Percentiles rank a stretch among this genome's conserved stretches.
These are phyloP conservation scores for Loris lydekkerianus DNA, from an alignment of 2,797 vertebrate genomes.

Conservation along the genomic window DNA sequence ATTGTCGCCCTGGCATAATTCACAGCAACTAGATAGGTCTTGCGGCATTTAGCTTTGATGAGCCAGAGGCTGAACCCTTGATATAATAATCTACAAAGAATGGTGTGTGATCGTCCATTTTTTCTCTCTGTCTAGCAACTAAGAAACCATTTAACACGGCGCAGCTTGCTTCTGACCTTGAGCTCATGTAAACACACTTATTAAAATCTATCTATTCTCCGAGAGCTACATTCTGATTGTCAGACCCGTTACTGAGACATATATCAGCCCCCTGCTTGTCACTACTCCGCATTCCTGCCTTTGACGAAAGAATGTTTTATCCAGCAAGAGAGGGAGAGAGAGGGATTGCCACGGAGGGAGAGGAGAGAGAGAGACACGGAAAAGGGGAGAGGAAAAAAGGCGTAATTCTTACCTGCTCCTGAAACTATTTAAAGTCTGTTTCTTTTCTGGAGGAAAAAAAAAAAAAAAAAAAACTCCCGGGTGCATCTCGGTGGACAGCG, in stretches of 20 bases:
- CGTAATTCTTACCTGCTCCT: slow-evolving; percentile 94
- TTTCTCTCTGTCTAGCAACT: slow-evolving; percentile 88
- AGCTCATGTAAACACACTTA: slow-evolving; percentile 94
- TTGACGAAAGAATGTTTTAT: slow-evolving; percentile 88
- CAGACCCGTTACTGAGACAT: slow-evolving; percentile 90
- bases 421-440: slow-evolving; percentile 93
- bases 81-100: slow-evolving; percentile 94
- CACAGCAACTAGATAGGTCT: slow-evolving; percentile 95
- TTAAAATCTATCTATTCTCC: slow-evolving; percentile 90
- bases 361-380: slow-evolving; percentile 41
- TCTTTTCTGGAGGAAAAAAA: slow-evolving; percentile 85
- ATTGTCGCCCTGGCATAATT: slow-evolving; percentile 95
- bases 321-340: slow-evolving; percentile 84
- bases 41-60: slow-evolving; percentile 96
- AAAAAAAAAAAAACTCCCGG: slow-evolving; percentile 93
- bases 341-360: slow-evolving; percentile 82
- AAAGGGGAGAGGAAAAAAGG: slow-evolving; percentile 70
- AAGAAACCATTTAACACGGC: slow-evolving; percentile 90
- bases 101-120: slow-evolving; percentile 93
- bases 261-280: slow-evolving; percentile 91
- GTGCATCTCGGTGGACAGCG: slow-evolving; percentile 92
- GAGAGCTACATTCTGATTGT: slow-evolving; percentile 89
- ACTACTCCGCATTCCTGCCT: slow-evolving; percentile 88
- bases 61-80: slow-evolving; percentile 94
- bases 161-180: slow-evolving; percentile 95